Evolutionary conservation across 2,888 invertebrate species (phyloP).

Genomic region (Leptopilina myrica): DNA sequence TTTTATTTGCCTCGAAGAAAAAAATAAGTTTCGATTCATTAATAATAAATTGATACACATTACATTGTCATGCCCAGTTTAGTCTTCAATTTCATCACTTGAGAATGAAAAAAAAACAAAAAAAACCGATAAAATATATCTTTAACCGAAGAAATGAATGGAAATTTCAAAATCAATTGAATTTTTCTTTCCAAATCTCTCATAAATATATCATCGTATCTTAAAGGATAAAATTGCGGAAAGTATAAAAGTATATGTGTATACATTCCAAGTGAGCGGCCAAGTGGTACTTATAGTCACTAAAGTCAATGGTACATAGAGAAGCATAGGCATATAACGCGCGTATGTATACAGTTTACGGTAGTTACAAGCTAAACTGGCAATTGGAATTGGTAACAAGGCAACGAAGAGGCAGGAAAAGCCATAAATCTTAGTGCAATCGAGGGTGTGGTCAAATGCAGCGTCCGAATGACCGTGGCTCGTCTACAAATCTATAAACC

Average conservation of each 20-base stretch:
- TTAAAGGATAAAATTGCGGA: conserved; percentile 8
- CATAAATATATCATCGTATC: conserved; percentile 8
- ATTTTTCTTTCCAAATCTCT: conserved; percentile 7
- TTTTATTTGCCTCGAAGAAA: background rate
- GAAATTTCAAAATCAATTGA: no score
- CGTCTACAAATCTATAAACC: conserved; percentile 70
- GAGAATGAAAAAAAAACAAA: background rate
- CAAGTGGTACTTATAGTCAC: conserved; percentile 25
- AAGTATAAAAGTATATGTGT: conserved; percentile 18
- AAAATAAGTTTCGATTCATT: background rate
- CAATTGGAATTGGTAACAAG: conserved; percentile 72
- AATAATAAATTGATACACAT: background rate
- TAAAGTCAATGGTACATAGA: conserved; percentile 24
- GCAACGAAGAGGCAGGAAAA: conserved; percentile 56
- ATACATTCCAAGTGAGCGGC: conserved; percentile 22
- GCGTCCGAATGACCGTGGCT: conserved; percentile 68
- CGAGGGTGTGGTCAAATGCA: conserved; percentile 75
- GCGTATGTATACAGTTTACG: conserved; percentile 48
- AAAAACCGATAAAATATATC: background rate
- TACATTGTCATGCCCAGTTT: background rate
- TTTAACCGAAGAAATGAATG: no score
- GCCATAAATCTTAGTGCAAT: conserved; percentile 73
- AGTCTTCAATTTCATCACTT: no score
- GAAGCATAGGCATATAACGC: conserved; percentile 5
- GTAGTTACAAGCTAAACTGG: conserved; percentile 69